Evolutionary conservation across 2,113 vertebrate species (phyloP), one percentile per base, ranked within the genome.

Genomic region (Ammodramus savannarum): DNA sequence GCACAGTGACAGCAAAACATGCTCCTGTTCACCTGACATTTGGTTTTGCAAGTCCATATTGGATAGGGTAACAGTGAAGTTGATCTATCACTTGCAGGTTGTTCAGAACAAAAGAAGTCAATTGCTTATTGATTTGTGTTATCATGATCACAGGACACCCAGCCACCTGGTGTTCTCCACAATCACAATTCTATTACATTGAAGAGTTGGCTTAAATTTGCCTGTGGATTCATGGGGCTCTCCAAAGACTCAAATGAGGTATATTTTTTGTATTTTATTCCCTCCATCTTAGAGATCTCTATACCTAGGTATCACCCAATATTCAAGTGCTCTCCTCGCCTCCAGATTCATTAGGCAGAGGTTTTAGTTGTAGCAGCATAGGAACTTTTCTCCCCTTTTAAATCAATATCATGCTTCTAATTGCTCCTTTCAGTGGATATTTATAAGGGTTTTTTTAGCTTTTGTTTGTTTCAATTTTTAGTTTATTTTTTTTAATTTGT

Each of bases 51-150:
- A 90, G 63, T 61, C 41, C 41, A 15, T 59, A 58, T 23, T 58
- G 58, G 58, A 74, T 21, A 82, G 41, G 59, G 32, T 51, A 87
- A 76, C 1, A 9, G 74, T 71, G 63, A 95, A 94, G 88, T 80
- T 86, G 94, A 93, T 85, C 46, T 83, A 73, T 74, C 90, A 55
- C 88, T 88, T 86, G 43, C 59, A 80, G 72, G 59, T 74, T 71
- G 39, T 46, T 88, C 86, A 71, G 72, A 93, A 88, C 8, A 25
- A 71, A 94, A 92, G 46, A 95, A 93, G 88, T 93, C 92, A 93
- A 90, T 95, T 66, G 32, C 38, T 87, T 66, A 97, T 94, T 73
- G 92, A 93, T 92, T 77, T 46, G 38, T n/a, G 46, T 77, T 94
- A 80, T 69, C 41, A 55, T 16, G 54, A 94, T 71, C 79, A 92